Evolutionary conservation across 2,797 vertebrate species (phyloP).

Genomic region (Lophius americanus): DNA sequence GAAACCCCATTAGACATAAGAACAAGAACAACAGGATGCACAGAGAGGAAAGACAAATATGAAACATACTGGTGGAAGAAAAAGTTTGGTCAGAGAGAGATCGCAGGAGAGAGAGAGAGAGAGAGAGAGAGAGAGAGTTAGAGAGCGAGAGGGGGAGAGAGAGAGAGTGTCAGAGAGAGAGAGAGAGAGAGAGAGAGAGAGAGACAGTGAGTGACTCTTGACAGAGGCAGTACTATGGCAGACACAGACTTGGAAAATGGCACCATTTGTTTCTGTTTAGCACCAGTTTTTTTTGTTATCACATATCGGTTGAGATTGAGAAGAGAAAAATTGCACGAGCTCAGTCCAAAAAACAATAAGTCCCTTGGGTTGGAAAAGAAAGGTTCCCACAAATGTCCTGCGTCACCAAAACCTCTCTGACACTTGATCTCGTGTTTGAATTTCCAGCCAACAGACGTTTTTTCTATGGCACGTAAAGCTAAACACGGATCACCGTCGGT

Average conservation of each 20-base stretch:
- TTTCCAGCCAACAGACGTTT: slow-evolving; percentile 46
- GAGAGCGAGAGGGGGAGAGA: no score
- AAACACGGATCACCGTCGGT: slow-evolving; percentile 38
- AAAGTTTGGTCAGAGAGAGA: slow-evolving; percentile 57
- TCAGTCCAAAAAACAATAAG: slow-evolving; percentile 71
- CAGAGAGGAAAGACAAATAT: slow-evolving; percentile 61
- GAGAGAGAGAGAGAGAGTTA: neutral
- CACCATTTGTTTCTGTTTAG: slow-evolving; percentile 83
- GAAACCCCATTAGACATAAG: slow-evolving; percentile 43
- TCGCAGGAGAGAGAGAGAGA: slow-evolving; percentile 33
- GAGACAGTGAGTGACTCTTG: slow-evolving; percentile 67
- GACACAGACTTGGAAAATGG: slow-evolving; percentile 76
- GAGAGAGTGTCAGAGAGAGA: slow-evolving; percentile 54
- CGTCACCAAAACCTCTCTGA: slow-evolving; percentile 47
- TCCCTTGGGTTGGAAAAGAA: slow-evolving; percentile 54
- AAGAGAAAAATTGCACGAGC: slow-evolving; percentile 85
- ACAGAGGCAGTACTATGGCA: slow-evolving; percentile 77
- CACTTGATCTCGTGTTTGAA: slow-evolving; percentile 51
- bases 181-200: slow-evolving; percentile 41
- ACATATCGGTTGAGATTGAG: slow-evolving; percentile 88
- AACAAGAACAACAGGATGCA: slow-evolving; percentile 61
- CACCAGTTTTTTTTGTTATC: slow-evolving; percentile 79
- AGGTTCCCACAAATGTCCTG: slow-evolving; percentile 38
- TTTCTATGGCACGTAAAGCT: slow-evolving; percentile 46
- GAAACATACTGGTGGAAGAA: slow-evolving; percentile 40